Base-by-base conservation (phyloP, 1,140 invertebrate genomes). In the Cephus cinctus region DNA sequence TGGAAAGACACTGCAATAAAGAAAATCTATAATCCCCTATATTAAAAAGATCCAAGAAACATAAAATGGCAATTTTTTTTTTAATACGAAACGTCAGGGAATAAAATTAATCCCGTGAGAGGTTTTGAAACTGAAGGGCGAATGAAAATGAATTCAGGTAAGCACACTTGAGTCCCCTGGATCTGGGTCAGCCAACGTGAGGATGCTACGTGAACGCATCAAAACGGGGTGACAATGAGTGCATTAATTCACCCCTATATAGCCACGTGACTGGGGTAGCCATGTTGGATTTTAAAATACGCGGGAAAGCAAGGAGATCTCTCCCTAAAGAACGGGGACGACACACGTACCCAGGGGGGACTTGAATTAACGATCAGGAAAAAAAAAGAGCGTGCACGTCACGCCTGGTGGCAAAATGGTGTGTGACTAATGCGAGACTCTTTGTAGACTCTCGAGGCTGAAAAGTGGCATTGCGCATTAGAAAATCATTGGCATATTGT, bases 331-430 rank as follows among this genome's bases (percentile, higher is more conserved):
- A n/a, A n/a, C n/a, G n/a, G n/a, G n/a, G n/a, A n/a, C n/a, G n/a
- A n/a, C n/a, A n/a, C n/a, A n/a, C n/a, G n/a, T n/a, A n/a, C n/a
- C n/a, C n/a, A n/a, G n/a, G n/a, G 25, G 38, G 49, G 50, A 50
- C 52, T 59, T 58, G 65, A 73, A 75, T 75, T 70, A 72, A 72
- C 71, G 63, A 63, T 69, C 59, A 30, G 35, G 47, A 53, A 55
- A 61, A 67, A 59, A 62, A 71, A 72, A 68, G 57, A 67, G 57
- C 61, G 59, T 61, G 54, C 59, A 50, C 69, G 70, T 73, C 73
- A 75, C 70, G 71, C 67, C 65, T 71, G 71, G 61, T 73, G 61
- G 62, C 59, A 74, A 73, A 74, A 74, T 74, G 69, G 67, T 54
- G 69, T 71, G 71, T 74, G 69, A 74, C 73, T 75, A 76, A 76